Evolutionary conservation across 1,140 invertebrate species (phyloP), one percentile per base, ranked within the genome.

Genomic region (Rhizoglyphus robini): DNA sequence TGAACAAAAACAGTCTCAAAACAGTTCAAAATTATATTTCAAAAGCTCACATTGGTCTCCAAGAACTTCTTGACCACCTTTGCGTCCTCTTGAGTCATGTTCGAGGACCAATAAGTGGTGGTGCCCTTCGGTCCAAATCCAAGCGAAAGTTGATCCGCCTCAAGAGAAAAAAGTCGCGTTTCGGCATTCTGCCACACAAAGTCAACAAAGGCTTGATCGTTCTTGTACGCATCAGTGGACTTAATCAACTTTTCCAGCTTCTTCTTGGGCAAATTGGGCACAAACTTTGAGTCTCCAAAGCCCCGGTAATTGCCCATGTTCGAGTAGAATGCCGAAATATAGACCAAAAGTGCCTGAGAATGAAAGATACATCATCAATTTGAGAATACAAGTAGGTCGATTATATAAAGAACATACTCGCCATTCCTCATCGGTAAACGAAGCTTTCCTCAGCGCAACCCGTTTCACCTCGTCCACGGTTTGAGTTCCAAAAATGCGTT

Each of bases 241-340:
- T 83, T 82, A 0, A 95, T 73, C 59, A 95, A 79, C 1, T 73
- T 70, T 72, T 87, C 85, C 71, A 95, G 84, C 69, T 86, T 84
- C 0, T 84, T 80, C 72, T 82, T 78, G 1, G 83, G 74, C n/a
- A 96, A 74, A 73, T 87, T 86, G 15, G 93, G 93, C 70, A 96
- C 83, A 72, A 96, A 87, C 79, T 97, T 97, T 32, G 84, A 86
- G 75, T 96, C 91, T 11, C 92, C 92, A 81, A 94, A 94, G 20
- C 86, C 83, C 75, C 93, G 94, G 75, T 96, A 97, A 76, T 97
- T 96, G 30, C 92, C 93, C 73, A 84, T 80, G 76, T 94, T 93
- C 25, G 83, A 80, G 73, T 90, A 88, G 32, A 92, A 73, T 1
- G 86, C 88, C 73, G 83, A 84, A n/a, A 84, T 76, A 76, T 94